phyloP scores from a whole-genome alignment of 2,797 vertebrate species.

The Chromis chromis region DNA sequence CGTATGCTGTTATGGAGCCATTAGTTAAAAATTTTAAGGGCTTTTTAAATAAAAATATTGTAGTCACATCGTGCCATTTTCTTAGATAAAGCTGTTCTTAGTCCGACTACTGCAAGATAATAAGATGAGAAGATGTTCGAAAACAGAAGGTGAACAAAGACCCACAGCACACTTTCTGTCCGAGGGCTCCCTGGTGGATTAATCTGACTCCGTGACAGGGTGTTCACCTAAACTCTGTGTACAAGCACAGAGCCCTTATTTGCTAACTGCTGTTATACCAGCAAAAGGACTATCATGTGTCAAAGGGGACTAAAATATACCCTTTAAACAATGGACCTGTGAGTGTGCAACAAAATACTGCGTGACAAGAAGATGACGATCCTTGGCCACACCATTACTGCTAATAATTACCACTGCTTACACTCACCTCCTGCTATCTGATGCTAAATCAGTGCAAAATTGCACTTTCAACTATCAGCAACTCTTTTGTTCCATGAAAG shows the following conservation, averaged over 20 bases:
- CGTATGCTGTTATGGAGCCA: too few relatives aligned
- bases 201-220: too few relatives aligned
- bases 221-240: too few relatives aligned
- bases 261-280: background rate
- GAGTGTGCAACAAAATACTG: background rate
- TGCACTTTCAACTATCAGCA: background rate
- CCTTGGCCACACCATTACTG: background rate
- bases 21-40: too few relatives aligned
- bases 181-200: too few relatives aligned
- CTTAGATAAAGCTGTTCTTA: too few relatives aligned
- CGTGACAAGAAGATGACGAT: background rate
- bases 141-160: background rate
- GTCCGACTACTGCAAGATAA: background rate
- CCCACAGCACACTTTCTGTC: background rate
- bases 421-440: too few relatives aligned
- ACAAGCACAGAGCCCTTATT: background rate
- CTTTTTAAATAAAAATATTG: background rate
- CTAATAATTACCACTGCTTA: background rate
- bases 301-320: background rate
- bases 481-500: slow-evolving; percentile 1
- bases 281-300: background rate
- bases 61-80: too few relatives aligned
- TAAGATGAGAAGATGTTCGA: background rate
- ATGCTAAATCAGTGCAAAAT: background rate
- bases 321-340: background rate